Evolutionary conservation across 2,888 invertebrate genomes (phyloP).

Genomic region (Drosophila falleni): DNA sequence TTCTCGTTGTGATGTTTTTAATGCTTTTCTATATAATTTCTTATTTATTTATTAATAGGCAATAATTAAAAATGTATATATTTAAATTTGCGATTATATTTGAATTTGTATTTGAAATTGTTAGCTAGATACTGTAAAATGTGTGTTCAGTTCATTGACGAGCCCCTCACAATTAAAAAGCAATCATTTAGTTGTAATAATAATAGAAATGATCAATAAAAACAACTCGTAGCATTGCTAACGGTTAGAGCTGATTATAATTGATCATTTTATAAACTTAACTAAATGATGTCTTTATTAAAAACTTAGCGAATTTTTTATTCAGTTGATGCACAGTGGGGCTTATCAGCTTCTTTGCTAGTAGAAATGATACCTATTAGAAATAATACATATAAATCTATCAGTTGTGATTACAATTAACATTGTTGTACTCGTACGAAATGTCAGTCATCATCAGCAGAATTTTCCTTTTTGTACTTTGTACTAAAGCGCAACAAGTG

Average conservation of each 20-base stretch:
- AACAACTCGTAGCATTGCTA: background rate
- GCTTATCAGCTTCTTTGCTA: constrained; percentile 36
- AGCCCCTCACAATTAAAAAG: constrained; percentile 34
- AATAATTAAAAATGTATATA: too few relatives aligned
- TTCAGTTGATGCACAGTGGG: constrained; percentile 13
- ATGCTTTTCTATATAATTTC: background rate
- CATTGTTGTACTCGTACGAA: background rate
- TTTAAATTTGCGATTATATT: background rate
- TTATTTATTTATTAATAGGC: constrained; percentile 7
- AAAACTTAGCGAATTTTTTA: constrained; percentile 1
- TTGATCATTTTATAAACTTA: background rate
- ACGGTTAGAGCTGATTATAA: background rate
- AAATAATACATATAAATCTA: too few relatives aligned
- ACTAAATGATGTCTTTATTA: background rate
- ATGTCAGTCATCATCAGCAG: background rate
- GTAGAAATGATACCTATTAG: background rate
- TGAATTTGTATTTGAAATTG: background rate
- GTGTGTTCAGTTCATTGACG: constrained; percentile 32
- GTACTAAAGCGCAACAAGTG: constrained; percentile 78
- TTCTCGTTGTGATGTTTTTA: background rate
- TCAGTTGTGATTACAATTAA: background rate
- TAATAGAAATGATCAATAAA: constrained; percentile 10
- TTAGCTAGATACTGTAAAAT: constrained; percentile 26
- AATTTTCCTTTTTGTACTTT: constrained; percentile 62
- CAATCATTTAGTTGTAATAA: constrained; percentile 21